A percentile compares a stretch with the other conserved stretches of the same genome.
Evolutionary conservation across 1,140 invertebrate genomes (phyloP).

Genomic region (Leptoteleia sp.): DNA sequence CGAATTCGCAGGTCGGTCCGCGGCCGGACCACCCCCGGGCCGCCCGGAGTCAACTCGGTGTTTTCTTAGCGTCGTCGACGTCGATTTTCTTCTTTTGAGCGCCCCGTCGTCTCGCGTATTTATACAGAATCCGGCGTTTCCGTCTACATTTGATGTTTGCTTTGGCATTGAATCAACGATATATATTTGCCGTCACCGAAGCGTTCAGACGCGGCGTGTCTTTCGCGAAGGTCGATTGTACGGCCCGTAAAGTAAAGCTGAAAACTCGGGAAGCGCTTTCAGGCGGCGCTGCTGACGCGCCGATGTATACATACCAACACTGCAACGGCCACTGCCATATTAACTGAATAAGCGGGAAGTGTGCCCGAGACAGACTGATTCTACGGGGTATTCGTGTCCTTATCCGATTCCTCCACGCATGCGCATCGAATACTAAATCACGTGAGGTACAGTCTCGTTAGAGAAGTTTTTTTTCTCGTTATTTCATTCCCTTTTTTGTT

Average conservation of each 20-base stretch:
- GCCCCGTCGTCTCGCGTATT: slow-evolving; percentile 25
- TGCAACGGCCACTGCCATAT: no score
- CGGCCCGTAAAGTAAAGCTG: no score
- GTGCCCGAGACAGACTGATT: no score
- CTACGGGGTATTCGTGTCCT: no score
- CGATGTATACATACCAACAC: no score
- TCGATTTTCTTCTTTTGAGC: slow-evolving; percentile 23
- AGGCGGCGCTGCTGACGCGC: background rate
- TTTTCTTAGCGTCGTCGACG: slow-evolving; percentile 6
- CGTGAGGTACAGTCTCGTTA: no score
- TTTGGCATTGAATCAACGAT: slow-evolving; percentile 60
- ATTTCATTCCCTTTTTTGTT: no score
- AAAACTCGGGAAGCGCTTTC: slow-evolving; percentile 21
- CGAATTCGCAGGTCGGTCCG: background rate
- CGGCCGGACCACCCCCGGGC: slow-evolving; percentile 12
- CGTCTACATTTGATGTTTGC: slow-evolving; percentile 45
- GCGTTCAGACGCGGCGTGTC: slow-evolving; percentile 44
- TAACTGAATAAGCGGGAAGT: no score
- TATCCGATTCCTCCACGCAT: no score
- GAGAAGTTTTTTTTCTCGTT: no score
- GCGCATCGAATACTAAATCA: no score
- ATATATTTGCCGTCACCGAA: slow-evolving; percentile 56
- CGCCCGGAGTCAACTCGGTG: background rate
- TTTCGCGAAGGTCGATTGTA: slow-evolving; percentile 57
- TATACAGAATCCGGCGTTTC: slow-evolving; percentile 39